These are phyloP conservation scores for Motacilla alba DNA, from an alignment of 2,113 vertebrate genomes.

Conservation along the genomic window DNA sequence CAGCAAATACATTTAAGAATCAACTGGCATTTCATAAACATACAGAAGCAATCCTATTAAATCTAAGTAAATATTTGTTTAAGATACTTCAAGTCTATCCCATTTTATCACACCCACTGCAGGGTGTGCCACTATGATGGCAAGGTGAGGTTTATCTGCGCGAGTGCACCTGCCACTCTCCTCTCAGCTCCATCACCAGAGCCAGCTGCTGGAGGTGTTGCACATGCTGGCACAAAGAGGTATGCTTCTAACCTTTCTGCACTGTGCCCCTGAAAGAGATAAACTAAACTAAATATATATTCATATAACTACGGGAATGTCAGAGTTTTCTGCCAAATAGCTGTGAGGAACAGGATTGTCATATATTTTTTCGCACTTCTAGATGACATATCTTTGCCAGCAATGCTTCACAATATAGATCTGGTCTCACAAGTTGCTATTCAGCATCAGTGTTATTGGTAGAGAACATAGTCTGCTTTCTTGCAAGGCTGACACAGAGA, in stretches of 20 bases:
- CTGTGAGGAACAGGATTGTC: background rate
- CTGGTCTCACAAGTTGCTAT: background rate
- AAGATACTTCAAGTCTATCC: background rate
- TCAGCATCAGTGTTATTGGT: background rate
- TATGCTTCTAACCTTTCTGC: background rate
- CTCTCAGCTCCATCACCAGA: background rate
- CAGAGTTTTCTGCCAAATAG: background rate
- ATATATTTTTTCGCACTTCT: background rate
- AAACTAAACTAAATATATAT: background rate
- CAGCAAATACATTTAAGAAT: slow-evolving; percentile 42
- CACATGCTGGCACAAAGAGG: background rate
- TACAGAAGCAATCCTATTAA: slow-evolving; percentile 3
- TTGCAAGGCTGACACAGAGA: background rate
- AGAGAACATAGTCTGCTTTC: background rate
- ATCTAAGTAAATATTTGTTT: slow-evolving; percentile 41
- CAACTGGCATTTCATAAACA: slow-evolving; percentile 52
- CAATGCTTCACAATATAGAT: background rate
- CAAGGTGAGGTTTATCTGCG: background rate
- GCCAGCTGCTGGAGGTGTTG: background rate
- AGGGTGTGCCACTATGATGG: background rate
- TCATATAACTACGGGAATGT: background rate
- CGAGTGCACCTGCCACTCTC: background rate
- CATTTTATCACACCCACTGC: background rate
- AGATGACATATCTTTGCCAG: background rate
- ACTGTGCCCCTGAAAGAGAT: background rate